Conservation (phyloP, 2,797 vertebrate species). For the Pseudomugil tenellus region DNA sequence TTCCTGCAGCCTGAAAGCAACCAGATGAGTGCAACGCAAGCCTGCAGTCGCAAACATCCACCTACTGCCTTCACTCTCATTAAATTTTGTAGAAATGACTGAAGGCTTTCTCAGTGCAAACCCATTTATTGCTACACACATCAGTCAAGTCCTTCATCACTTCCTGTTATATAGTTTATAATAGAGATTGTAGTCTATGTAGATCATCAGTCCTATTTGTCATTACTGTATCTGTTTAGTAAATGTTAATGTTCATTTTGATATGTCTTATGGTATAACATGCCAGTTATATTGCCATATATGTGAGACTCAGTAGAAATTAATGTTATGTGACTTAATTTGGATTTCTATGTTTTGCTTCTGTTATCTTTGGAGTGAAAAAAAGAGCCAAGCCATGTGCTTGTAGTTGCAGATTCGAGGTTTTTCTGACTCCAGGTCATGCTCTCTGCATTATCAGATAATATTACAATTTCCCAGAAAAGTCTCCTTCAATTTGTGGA, state of each 20-base stretch:
- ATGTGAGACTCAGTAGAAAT: not conserved
- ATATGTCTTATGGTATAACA: not conserved
- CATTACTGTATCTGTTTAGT: not conserved
- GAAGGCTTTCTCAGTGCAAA: not conserved
- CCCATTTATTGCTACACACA: not conserved
- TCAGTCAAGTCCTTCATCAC: conserved; percentile 3
- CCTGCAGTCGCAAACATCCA: not conserved
- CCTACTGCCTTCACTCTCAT: conserved; percentile 11
- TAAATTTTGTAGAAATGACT: conserved; percentile 19
- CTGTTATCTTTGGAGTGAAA: not conserved
- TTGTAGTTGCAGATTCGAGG: conserved; percentile 4
- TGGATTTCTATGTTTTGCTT: not conserved
- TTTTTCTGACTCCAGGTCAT: conserved; percentile 11
- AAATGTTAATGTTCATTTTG: not conserved
- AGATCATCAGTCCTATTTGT: not conserved
- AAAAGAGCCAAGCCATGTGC: not conserved
- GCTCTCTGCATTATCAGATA: conserved; percentile 19
- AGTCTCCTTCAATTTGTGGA: conserved; percentile 16
- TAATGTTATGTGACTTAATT: not conserved
- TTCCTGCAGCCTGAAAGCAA: not conserved
- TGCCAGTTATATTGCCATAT: not conserved
- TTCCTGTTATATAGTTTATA: conserved; percentile 16
- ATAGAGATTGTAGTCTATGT: not conserved
- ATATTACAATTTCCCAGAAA: conserved; percentile 26
- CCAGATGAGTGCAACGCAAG: not conserved